Evolutionary conservation across 2,888 invertebrate genomes (phyloP), one percentile per base, ranked within the genome.

Genomic region (Caenorhabditis japonica): DNA sequence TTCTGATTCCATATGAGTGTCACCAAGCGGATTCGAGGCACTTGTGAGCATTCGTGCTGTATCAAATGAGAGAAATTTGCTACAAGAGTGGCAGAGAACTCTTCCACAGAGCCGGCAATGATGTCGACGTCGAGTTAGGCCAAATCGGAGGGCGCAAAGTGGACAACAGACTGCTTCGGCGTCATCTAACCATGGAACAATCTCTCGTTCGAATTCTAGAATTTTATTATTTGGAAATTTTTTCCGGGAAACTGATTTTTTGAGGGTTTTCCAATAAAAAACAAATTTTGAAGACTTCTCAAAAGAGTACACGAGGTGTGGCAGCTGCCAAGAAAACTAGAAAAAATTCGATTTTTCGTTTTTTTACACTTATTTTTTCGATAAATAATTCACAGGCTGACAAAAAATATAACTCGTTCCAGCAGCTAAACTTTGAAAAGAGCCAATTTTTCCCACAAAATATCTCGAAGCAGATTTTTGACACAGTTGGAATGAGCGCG

Each of bases 171-270:
- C 93, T 0, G 95, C 95, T 58, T 93, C 93, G 49, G 92, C 92
- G 34, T 97, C 97, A 85, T 95, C 94, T 44, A 94, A 90, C 99
- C 99, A 99, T 33, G 93, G 92, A 4, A 97, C 97, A 64, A 92
- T 89, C 4, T 89, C 88, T 84, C 91, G 91, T 86, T 92, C 92
- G 84, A 91, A 91, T 49, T 89, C 92, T 91, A 83, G 43, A 64
- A 27, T 5, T 30, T 30, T 30, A 5, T 4, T 10, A 4, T 13
- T 10, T 13, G 5, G n/a, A 15, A 39, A n/a, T n/a, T 13, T 13
- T 13, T 39, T 39, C 13, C 15, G 4, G n/a, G n/a, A n/a, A n/a
- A n/a, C n/a, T n/a, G n/a, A n/a, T n/a, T n/a, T n/a, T n/a, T n/a
- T n/a, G n/a, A n/a, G n/a, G n/a, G n/a, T n/a, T n/a, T n/a, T n/a